These are phyloP conservation scores for Actenoides lindsayi DNA, from an alignment of 2,113 vertebrate genomes.

Conservation along the genomic window DNA sequence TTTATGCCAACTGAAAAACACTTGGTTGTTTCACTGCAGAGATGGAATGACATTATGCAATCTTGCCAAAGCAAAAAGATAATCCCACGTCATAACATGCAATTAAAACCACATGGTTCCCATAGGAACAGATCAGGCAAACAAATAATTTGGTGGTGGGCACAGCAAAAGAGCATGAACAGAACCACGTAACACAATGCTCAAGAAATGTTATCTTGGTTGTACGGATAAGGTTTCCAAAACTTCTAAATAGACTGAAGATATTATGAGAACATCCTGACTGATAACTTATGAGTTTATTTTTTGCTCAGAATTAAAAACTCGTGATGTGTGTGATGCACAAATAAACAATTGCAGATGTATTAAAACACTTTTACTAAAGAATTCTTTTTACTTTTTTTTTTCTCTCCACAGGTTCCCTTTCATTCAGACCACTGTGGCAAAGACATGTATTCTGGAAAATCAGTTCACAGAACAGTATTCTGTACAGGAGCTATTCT, in stretches of 20 bases:
- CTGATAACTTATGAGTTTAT: neutral
- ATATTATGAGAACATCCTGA: neutral
- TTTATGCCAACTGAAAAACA: slow-evolving; percentile 24
- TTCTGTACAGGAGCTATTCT: neutral
- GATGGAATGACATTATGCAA: slow-evolving; percentile 22
- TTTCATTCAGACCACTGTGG: neutral
- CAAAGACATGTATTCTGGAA: neutral
- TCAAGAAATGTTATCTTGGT: neutral
- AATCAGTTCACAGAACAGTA: neutral
- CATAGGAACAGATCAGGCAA: slow-evolving; percentile 36
- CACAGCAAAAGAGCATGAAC: neutral
- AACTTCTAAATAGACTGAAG: neutral
- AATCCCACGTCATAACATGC: neutral
- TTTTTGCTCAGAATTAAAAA: neutral
- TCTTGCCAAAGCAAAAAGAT: slow-evolving; percentile 37
- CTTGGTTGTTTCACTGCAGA: neutral
- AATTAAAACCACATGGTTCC: slow-evolving; percentile 54
- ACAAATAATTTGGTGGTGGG: slow-evolving; percentile 11
- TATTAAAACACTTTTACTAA: neutral
- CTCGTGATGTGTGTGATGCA: neutral
- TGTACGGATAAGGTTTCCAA: neutral
- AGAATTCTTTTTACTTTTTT: neutral
- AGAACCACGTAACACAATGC: neutral
- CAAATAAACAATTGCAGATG: neutral
- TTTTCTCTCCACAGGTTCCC: neutral